phyloP scores from a whole-genome alignment of 2,113 vertebrate species.

The Orthochromis indermauri region DNA sequence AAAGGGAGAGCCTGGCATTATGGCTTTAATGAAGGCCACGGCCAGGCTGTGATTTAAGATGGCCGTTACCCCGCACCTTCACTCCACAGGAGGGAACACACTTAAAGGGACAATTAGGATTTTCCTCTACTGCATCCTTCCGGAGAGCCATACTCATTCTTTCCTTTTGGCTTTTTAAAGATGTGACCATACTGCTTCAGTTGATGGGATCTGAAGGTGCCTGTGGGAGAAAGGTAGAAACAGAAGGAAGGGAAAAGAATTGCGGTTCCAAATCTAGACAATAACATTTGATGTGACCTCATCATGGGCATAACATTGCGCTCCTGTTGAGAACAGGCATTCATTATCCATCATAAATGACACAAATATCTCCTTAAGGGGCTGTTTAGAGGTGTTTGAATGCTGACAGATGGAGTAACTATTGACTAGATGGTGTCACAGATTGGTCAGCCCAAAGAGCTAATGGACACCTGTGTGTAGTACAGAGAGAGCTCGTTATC shows the following conservation, averaged over 20 bases:
- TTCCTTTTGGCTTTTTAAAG: constrained; percentile 43
- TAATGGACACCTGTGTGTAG: constrained; percentile 62
- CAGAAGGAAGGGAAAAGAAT: not conserved
- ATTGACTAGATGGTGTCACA: constrained; percentile 54
- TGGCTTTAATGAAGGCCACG: constrained; percentile 74
- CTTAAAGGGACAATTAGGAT: constrained; percentile 68
- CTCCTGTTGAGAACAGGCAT: constrained; percentile 30
- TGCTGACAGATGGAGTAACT: constrained; percentile 55
- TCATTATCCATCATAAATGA: constrained; percentile 56
- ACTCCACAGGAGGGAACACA: constrained; percentile 59
- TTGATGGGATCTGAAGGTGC: constrained; percentile 24
- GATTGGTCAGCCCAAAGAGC: constrained; percentile 49
- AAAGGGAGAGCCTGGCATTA: constrained; percentile 73
- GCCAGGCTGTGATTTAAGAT: constrained; percentile 71
- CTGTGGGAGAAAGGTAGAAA: constrained; percentile 20
- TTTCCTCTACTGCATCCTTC: constrained; percentile 42
- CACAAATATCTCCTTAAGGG: constrained; percentile 53
- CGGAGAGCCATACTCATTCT: constrained; percentile 40
- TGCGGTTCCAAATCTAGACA: constrained; percentile 3
- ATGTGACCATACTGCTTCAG: constrained; percentile 17
- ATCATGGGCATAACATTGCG: constrained; percentile 23
- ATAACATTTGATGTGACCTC: constrained; percentile 51
- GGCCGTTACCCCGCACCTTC: constrained; percentile 62
- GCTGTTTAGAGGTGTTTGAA: constrained; percentile 48
- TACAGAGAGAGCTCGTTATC: constrained; percentile 49